A percentile compares a stretch with the other conserved stretches of the same genome.
These are phyloP conservation scores for Entomyzon cyanotis DNA, from an alignment of 2,113 vertebrate species.

Conservation along the genomic window DNA sequence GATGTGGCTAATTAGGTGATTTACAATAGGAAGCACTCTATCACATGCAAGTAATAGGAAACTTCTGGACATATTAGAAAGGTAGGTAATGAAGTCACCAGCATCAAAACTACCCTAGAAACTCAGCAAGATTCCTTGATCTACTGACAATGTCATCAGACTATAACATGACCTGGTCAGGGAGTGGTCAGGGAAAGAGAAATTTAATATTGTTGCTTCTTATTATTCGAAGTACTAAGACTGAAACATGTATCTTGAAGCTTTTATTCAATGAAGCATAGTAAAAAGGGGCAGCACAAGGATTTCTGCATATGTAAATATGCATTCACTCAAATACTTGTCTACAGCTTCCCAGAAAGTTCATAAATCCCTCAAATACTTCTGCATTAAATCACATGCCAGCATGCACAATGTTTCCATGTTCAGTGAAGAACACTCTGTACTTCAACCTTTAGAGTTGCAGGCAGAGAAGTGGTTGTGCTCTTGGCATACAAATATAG, in stretches of 20 bases:
- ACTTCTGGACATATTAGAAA: not conserved
- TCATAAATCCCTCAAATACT: slow-evolving; percentile 3
- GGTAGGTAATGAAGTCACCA: not conserved
- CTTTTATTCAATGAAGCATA: not conserved
- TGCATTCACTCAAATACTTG: not conserved
- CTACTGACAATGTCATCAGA: not conserved
- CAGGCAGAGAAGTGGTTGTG: not conserved
- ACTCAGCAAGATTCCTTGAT: not conserved
- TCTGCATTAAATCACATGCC: not conserved
- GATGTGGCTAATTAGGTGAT: not conserved
- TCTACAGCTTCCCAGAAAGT: not conserved
- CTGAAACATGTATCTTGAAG: not conserved
- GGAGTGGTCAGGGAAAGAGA: not conserved
- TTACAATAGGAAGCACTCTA: not conserved
- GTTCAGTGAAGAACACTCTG: not conserved
- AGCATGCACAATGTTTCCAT: not conserved
- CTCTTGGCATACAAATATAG: not conserved
- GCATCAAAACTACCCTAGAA: not conserved
- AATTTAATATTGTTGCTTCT: not conserved
- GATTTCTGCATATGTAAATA: not conserved
- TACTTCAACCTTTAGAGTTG: not conserved
- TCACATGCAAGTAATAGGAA: not conserved
- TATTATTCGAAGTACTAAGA: not conserved
- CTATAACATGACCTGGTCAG: not conserved
- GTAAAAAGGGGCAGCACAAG: not conserved